Evolutionary conservation across 2,888 invertebrate genomes (phyloP).

Genomic region (Sarcophaga caerulescens): DNA sequence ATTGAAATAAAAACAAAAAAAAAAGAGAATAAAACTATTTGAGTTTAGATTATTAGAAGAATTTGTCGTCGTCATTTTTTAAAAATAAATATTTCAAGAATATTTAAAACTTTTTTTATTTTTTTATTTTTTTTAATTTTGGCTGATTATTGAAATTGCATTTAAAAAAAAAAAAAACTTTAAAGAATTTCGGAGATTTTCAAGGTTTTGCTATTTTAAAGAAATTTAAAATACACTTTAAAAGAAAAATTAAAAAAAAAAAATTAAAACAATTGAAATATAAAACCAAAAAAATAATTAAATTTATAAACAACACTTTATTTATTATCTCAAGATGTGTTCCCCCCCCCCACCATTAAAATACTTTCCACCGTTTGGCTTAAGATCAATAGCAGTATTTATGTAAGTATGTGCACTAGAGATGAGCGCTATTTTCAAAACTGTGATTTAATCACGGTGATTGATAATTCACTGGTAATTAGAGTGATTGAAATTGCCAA

Average conservation of each 20-base stretch:
- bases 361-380: no score
- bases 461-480: no score
- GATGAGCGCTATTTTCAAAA: no score
- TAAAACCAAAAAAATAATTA: neutral
- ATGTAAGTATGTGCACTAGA: no score
- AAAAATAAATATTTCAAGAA: slow-evolving; percentile 1
- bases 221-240: neutral
- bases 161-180: neutral
- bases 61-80: neutral
- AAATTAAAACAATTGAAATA: neutral
- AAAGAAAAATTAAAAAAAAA: neutral
- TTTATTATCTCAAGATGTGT: neutral
- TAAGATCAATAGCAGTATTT: no score
- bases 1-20: neutral
- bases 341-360: no score
- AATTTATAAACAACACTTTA: neutral
- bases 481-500: no score
- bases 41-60: neutral
- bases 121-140: neutral
- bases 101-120: slow-evolving; percentile 1
- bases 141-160: slow-evolving; percentile 10
- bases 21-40: neutral
- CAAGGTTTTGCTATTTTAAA: neutral
- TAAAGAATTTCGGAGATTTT: neutral
- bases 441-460: no score